A percentile compares a stretch with the other conserved stretches of the same genome.
Conservation (phyloP, 2,888 invertebrate genomes). For the Axea sp. region DNA sequence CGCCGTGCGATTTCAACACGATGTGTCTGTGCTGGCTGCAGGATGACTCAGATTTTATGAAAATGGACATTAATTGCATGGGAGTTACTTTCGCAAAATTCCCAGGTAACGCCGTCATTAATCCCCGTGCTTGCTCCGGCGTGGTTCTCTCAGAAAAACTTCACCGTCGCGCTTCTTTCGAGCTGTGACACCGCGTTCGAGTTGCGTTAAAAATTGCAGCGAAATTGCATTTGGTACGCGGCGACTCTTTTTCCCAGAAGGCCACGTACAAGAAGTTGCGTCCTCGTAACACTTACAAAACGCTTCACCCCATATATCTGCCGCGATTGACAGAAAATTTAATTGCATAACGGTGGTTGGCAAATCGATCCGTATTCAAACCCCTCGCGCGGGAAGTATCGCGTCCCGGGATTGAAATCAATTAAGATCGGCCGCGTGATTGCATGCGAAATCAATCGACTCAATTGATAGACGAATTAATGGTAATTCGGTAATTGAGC, state of each 20-base stretch:
- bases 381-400: background rate
- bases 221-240: conserved; percentile 3
- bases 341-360: conserved; percentile 25
- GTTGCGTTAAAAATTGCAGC: too few relatives aligned
- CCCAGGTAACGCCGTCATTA: conserved; percentile 82
- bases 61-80: conserved; percentile 83
- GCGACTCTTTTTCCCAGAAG: conserved; percentile 29
- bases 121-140: background rate
- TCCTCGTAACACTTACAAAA: conserved; percentile 42
- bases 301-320: conserved; percentile 28
- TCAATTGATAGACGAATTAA: conserved; percentile 4
- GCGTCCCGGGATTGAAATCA: background rate
- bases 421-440: conserved; percentile 7
- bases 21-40: conserved; percentile 86
- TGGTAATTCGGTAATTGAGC: background rate
- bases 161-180: too few relatives aligned
- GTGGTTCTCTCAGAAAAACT: too few relatives aligned
- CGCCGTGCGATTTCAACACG: conserved; percentile 85
- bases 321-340: conserved; percentile 31
- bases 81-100: conserved; percentile 87
- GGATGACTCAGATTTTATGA: conserved; percentile 79
- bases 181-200: too few relatives aligned
- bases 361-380: conserved; percentile 17
- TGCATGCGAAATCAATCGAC: conserved; percentile 5
- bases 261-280: conserved; percentile 29